phyloP scores from a whole-genome alignment of 2,797 vertebrate genomes.

The Sebastes steindachneri region DNA sequence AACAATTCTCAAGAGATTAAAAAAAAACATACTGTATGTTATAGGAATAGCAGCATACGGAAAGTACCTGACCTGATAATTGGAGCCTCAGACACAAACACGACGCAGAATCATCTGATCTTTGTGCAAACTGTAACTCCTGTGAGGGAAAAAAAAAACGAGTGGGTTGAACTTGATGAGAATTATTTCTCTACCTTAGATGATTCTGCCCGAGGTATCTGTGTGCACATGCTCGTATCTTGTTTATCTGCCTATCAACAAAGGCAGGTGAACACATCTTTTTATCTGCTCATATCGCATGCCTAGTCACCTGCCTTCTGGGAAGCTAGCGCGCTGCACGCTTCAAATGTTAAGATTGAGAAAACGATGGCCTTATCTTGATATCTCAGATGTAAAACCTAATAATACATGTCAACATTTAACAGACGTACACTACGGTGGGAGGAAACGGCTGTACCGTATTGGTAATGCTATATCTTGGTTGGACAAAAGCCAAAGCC shows the following conservation, averaged over 20 bases:
- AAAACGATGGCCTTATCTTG: slow-evolving; percentile 6
- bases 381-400: slow-evolving; percentile 21
- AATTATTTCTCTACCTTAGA: slow-evolving; percentile 1
- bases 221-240: slow-evolving; percentile 8
- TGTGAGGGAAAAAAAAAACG: neutral
- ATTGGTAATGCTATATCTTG: neutral
- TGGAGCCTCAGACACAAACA: slow-evolving; percentile 1
- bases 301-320: slow-evolving; percentile 16
- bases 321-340: neutral
- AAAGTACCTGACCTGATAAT: slow-evolving; percentile 10
- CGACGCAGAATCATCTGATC: slow-evolving; percentile 5
- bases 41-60: neutral
- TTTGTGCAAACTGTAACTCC: slow-evolving; percentile 4
- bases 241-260: slow-evolving; percentile 42
- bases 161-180: slow-evolving; percentile 29
- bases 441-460: neutral
- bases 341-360: slow-evolving; percentile 6
- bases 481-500: neutral
- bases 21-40: neutral
- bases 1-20: neutral
- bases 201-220: neutral
- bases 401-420: neutral
- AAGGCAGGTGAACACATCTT: slow-evolving; percentile 3
- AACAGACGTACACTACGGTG: neutral
- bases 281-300: slow-evolving; percentile 26